Base-by-base conservation (phyloP, 2,888 invertebrate genomes). In the Rhaphigaster nebulosa region DNA sequence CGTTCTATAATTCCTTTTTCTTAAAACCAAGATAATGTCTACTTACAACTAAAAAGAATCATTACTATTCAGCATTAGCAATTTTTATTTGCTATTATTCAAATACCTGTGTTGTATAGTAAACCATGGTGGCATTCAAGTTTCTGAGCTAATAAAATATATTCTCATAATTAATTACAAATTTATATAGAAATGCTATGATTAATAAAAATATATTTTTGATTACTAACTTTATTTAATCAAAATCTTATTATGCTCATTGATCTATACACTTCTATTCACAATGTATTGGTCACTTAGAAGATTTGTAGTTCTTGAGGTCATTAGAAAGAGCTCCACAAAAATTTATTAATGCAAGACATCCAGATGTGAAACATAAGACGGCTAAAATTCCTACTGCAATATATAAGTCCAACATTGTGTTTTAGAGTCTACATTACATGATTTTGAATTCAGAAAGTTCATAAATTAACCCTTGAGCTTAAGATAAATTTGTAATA, bases 401-500 rank as follows among this genome's bases (percentile, higher is more conserved):
- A 84, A 84, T n/a, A n/a, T 84, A 45, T n/a, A 84, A n/a, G 84
- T 84, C 84, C 45, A 84, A 45, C 84, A 84, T 84, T 84, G 26
- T 45, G 26, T n/a, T 84, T 45, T 15, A 45, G n/a, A 45, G n/a
- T 76, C 20, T 76, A 76, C 10, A 76, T 2, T 76, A 38, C 23
- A 76, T 76, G 20, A 76, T 76, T 76, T 76, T 38, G 18, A 76
- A 76, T 76, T 76, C 3, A 76, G 70, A 38, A 29, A 29, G 13
- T 65, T 29, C 15, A 65, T 29, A 65, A 29, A 65, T 29, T 65
- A 65, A 29, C 1, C 65, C 29, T 6, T 29, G 65, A 29, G 13
- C 15, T 29, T 13, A 38, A 76, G 4, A 76, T 38, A 38, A 38
- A 20, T 38, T 76, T 76, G 29, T 38, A 34, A 38, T 76, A 34